These are phyloP conservation scores for Enteromius fasciolatus DNA, from an alignment of 2,797 vertebrate species.

Conservation along the genomic window DNA sequence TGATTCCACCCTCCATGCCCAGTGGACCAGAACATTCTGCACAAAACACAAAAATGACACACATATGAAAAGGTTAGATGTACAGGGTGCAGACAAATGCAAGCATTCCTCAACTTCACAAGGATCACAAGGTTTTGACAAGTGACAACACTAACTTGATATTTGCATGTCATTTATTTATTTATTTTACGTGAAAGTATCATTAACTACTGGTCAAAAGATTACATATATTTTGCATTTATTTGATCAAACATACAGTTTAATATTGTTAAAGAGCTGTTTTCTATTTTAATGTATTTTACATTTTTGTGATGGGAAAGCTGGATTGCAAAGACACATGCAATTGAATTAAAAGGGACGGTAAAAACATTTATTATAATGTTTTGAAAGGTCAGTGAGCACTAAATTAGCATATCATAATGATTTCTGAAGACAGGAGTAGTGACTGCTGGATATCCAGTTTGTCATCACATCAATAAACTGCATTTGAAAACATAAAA, in stretches of 20 bases:
- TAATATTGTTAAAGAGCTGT: too few species aligned
- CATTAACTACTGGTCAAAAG: constrained; percentile 4
- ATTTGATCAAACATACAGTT: neutral
- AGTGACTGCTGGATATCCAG: too few species aligned
- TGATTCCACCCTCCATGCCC: constrained; percentile 97
- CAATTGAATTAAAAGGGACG: neutral
- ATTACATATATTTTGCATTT: neutral
- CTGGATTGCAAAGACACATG: neutral
- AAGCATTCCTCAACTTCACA: neutral
- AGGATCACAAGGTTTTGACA: neutral
- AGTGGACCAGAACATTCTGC: constrained; percentile 94
- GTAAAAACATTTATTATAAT: neutral
- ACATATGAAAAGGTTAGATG: neutral
- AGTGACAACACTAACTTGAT: neutral
- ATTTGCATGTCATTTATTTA: neutral
- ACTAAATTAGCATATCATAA: neutral
- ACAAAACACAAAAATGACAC: constrained; percentile 33
- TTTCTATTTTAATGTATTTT: too few species aligned
- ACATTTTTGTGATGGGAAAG: neutral
- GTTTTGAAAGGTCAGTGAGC: neutral
- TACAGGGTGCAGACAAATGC: neutral
- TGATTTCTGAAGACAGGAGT: too few species aligned
- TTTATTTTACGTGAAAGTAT: neutral
- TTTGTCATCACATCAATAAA: neutral
- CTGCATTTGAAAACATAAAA: neutral